A percentile compares a stretch with the other conserved stretches of the same genome.
Evolutionary conservation across 2,888 invertebrate species (phyloP).

Genomic region (Rotaria macrura): DNA sequence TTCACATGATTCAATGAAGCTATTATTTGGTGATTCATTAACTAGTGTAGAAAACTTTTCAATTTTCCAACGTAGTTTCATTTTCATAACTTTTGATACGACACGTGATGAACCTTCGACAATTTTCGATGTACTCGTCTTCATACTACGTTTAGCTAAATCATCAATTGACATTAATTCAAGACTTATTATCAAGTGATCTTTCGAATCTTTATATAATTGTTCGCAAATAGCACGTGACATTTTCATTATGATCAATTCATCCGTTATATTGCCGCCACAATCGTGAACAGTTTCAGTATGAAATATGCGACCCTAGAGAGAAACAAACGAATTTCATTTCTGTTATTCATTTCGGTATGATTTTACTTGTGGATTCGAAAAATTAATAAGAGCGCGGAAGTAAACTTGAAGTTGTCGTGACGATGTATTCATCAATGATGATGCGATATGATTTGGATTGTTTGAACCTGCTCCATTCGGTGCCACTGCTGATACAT

Average conservation of each 20-base stretch:
- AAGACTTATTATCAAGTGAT: neutral
- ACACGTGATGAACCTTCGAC: neutral
- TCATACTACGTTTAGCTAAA: constrained; percentile 9
- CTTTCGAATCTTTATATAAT: constrained; percentile 12
- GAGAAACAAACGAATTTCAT: neutral
- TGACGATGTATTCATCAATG: constrained; percentile 19
- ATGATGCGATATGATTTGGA: constrained; percentile 19
- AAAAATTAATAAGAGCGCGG: neutral
- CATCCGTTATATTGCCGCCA: neutral
- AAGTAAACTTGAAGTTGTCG: constrained; percentile 4
- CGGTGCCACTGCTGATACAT: neutral
- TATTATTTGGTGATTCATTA: constrained; percentile 9
- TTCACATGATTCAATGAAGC: constrained; percentile 9
- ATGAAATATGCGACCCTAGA: constrained; percentile 9
- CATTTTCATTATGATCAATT: constrained; percentile 6
- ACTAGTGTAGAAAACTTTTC: constrained; percentile 15
- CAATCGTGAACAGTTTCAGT: neutral
- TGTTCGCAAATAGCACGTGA: neutral
- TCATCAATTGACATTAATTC: constrained; percentile 20
- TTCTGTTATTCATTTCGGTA: neutral
- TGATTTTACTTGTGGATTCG: neutral
- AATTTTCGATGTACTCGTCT: constrained; percentile 10
- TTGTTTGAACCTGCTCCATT: neutral
- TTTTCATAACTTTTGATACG: constrained; percentile 9
- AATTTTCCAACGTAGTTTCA: constrained; percentile 18